Base-by-base conservation (phyloP, 2,888 invertebrate genomes). In the Trissoscelio sp. region DNA sequence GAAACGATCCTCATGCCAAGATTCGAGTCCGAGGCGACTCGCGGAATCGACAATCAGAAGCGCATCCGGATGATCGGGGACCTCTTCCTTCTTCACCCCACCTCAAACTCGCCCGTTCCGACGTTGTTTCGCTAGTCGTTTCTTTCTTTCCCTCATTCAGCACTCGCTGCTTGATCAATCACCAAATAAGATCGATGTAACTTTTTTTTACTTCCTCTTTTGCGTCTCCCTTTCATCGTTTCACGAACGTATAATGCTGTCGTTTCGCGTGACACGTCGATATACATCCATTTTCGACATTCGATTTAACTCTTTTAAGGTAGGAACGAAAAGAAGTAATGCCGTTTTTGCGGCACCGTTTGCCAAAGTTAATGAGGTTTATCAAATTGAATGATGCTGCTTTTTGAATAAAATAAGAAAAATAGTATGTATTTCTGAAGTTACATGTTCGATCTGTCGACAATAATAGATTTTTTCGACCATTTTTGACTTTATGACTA, bases 1-100 rank as follows among this genome's bases (percentile, higher is more conserved):
- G 44, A 79, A 80, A 51, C 62, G 70, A 75, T 80, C 28, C 55
- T 28, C 66, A 18, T 62, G 74, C 74, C 70, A 75, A 75, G 80
- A 80, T 80, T 80, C 70, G 69, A 48, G n/a, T n/a, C 53, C 79
- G 28, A 51, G 69, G 44, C 66, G 67, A 79, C 46, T 55, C 69
- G 73, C 58, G 67, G 73, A 67, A 62, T 74, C 73, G 64, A 42
- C 55, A 79, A 79, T 73, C 75, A 77, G 67, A 31, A 66, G 42
- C 57, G 57, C 64, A 46, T 64, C 57, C 18, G 24, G 57, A 67
- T 31, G 51, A 57, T 48, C 44, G 44, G 46, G 24, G 44, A 57
- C 55, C 57, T n/a, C n/a, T n/a, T n/a, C n/a, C n/a, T n/a, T n/a
- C n/a, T n/a, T n/a, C 24, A 24, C 3, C 24, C 24, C 6, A 4